Conservation (phyloP, 2,797 vertebrate species). For the Helicolenus hilgendorfi region DNA sequence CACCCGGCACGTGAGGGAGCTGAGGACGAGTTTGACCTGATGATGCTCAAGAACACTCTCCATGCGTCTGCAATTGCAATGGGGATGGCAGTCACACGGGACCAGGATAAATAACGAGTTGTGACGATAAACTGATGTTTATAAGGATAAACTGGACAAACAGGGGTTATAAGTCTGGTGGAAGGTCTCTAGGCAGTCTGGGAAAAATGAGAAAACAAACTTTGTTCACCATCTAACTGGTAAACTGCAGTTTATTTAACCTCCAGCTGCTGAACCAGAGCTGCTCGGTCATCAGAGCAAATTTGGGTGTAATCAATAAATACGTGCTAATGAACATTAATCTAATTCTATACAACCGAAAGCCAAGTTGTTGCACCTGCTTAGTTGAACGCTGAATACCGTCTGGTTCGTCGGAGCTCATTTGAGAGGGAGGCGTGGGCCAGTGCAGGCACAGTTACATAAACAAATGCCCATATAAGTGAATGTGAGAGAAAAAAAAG, state of each 20-base stretch:
- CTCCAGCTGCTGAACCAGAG: not conserved
- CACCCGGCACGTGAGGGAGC: not conserved
- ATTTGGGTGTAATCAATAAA: conserved; percentile 36
- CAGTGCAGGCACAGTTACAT: conserved; percentile 69
- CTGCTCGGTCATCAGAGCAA: not conserved
- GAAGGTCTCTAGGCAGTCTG: conserved; percentile 11
- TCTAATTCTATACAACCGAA: not conserved
- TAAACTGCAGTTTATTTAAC: not conserved
- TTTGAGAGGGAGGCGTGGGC: conserved; percentile 66
- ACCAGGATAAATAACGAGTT: conserved; percentile 29
- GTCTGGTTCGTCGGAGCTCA: conserved; percentile 14
- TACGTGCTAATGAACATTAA: not conserved
- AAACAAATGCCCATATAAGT: conserved; percentile 79
- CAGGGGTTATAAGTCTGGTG: not conserved
- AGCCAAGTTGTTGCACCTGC: not conserved
- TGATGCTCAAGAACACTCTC: conserved; percentile 17
- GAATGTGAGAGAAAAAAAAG: conserved; percentile 20
- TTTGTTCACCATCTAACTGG: conserved; percentile 2
- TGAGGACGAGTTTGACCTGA: not conserved
- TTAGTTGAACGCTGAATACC: conserved; percentile 17
- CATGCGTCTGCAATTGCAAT: not conserved
- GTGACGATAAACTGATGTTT: conserved; percentile 8
- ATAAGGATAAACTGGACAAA: conserved; percentile 18
- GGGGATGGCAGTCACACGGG: not conserved
- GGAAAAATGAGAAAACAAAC: conserved; percentile 6